Evolutionary conservation across 2,113 vertebrate genomes (phyloP), one percentile per base, ranked within the genome.

Genomic region (Colius striatus): DNA sequence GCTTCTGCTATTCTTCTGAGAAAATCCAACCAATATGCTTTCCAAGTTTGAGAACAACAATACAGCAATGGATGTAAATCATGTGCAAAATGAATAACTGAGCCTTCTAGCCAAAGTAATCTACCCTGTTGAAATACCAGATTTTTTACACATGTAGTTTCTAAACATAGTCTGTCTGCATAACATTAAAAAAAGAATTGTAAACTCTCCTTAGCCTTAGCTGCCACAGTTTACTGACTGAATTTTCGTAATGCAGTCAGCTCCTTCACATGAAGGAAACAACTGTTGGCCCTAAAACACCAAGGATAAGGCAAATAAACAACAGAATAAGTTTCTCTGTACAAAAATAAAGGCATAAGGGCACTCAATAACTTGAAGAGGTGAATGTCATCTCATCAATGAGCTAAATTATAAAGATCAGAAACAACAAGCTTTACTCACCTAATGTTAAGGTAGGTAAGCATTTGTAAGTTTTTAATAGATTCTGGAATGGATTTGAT

Each of bases 361-460:
- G 22, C 32, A 41, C 4, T 43, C 20, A 54, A 16, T 36, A 41
- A 51, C 12, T 22, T 41, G 4, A 36, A 23, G 63, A 88, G 65
- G 22, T 3, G 47, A 87, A 84, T 9, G 13, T 0, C 34, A 83
- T 6, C 8, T 34, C 36, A 67, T 29, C 54, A 48, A 27, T 4
- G 8, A 84, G 21, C 0, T 34, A 63, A 25, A 13, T n/a, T 29
- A 77, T 3, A 26, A 87, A 75, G 20, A 38, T 10, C 11, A 84
- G 53, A 68, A 63, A 3, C 14, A 62, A 86, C 21, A 66, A 63
- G 41, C 6, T 41, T 83, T 92, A 92, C 98, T 96, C 90, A 99
- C 99, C 99, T 99, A 98, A 99, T 98, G 89, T 99, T 99, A 91
- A 99, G 98, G 96, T 99, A 99, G 15, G 99, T 99, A 95, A 99